Evolutionary conservation across 2,797 vertebrate species (phyloP), one percentile per base, ranked within the genome.

Genomic region (Enteromius argenteus): DNA sequence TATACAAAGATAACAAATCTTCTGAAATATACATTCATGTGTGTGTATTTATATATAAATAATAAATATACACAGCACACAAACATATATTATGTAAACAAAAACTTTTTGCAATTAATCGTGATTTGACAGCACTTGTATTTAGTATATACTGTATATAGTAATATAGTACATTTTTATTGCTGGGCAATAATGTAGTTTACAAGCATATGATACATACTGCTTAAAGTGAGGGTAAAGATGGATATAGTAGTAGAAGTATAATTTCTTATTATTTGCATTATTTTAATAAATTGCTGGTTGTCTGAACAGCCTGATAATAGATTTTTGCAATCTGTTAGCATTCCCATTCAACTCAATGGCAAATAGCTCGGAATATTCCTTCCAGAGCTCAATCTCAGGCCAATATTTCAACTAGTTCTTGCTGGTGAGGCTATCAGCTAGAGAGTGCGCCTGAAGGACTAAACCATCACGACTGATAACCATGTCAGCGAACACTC

Each of bases 401-500:
- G 46, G 4, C 49, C 19, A 23, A 42, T 58, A 27, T 56, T 56
- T 69, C 21, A 21, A 44, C 17, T 15, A 27, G 75, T 30, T 62
- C 15, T 64, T 64, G 9, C 75, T 62, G 37, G 15, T 60, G n/a
- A 44, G 75, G 39, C 75, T 13, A 56, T 35, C 51, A 75, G 49
- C 11, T 37, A 75, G 4, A 60, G 13, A 62, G 75, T 13, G 19
- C 0, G 2, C 56, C 37, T 30, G 75, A 62, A 78, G 10, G 58
- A 46, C 75, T 78, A 78, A 44, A 64, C n/a, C 75, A 78, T 62
- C 39, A 64, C 2, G 1, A 44, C 42, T 30, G 15, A 78, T 58
- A 72, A 71, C 15, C 35, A 37, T 27, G 79, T 30, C 49, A 56
- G 79, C 1, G 32, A 67, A 69, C 64, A 42, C 79, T 80, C 79